A percentile compares a stretch with the other conserved stretches of the same genome.
phyloP scores from a whole-genome alignment of 1,140 invertebrate species.

The Eciton burchellii region DNA sequence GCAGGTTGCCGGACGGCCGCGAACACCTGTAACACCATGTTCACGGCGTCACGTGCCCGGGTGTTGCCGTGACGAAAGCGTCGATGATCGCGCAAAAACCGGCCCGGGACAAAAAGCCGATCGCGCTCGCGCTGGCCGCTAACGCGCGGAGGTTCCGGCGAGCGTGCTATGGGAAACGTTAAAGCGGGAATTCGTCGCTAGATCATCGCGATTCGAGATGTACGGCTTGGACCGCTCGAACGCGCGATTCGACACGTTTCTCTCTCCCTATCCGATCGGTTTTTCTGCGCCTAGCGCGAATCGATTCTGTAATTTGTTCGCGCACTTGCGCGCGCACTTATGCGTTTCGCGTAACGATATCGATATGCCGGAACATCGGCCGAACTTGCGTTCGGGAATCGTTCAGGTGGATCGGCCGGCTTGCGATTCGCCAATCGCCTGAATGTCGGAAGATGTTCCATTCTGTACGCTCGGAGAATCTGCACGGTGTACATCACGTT shows the following conservation, averaged over 20 bases:
- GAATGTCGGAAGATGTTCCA: slow-evolving; percentile 24
- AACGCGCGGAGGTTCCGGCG: slow-evolving; percentile 73
- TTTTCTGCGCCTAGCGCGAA: slow-evolving; percentile 17
- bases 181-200: slow-evolving; percentile 77
- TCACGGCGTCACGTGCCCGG: slow-evolving; percentile 81
- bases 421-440: not conserved
- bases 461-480: slow-evolving; percentile 20
- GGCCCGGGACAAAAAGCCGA: slow-evolving; percentile 67
- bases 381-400: slow-evolving; percentile 10
- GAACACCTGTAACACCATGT: slow-evolving; percentile 81
- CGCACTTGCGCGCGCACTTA: slow-evolving; percentile 12
- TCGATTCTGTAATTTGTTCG: not conserved
- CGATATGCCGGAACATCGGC: not conserved
- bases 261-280: slow-evolving; percentile 26
- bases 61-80: slow-evolving; percentile 82
- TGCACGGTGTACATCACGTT: slow-evolving; percentile 42
- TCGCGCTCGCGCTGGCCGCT: slow-evolving; percentile 79
- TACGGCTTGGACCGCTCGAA: slow-evolving; percentile 36
- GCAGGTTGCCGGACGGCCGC: slow-evolving; percentile 63
- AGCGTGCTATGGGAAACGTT: slow-evolving; percentile 75
- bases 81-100: slow-evolving; percentile 71
- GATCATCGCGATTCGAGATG: slow-evolving; percentile 24
- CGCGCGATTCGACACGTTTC: slow-evolving; percentile 19
- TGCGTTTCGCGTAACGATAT: slow-evolving; percentile 22
- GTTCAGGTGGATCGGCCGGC: not conserved